Percentiles rank a stretch among this genome's conserved stretches.
Conservation (phyloP, 2,888 invertebrate species). For the Tipula vernalis region DNA sequence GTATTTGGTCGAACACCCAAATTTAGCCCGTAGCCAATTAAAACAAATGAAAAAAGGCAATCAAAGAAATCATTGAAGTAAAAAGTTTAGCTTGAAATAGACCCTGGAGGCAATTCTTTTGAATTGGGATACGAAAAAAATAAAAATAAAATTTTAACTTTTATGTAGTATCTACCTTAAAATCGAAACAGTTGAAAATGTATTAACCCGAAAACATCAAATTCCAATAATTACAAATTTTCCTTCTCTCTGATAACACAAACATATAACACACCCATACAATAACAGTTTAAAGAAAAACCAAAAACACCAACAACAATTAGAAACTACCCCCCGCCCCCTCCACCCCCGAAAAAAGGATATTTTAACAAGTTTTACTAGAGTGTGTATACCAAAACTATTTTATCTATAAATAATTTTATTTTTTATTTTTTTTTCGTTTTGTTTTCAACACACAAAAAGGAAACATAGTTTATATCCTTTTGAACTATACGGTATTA, state of each 20-base stretch:
- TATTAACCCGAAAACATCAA: conserved; percentile 4
- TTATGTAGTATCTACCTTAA: neutral
- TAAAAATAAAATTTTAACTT: neutral
- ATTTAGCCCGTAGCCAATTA: neutral
- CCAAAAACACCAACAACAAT: neutral
- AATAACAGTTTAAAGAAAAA: neutral
- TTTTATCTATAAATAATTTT: neutral
- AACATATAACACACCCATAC: neutral
- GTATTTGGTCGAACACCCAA: neutral
- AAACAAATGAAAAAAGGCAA: neutral
- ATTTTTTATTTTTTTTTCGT: neutral
- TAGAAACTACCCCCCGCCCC: neutral
- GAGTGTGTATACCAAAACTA: neutral
- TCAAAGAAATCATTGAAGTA: neutral
- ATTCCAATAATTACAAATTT: neutral
- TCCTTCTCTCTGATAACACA: neutral
- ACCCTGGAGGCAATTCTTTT: neutral
- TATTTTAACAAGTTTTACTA: neutral
- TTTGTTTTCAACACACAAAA: neutral
- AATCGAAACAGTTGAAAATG: conserved; percentile 4
- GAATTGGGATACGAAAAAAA: neutral
- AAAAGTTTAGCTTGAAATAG: neutral
- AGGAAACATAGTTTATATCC: neutral
- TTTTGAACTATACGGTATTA: neutral
- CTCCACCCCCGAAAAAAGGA: neutral